These are phyloP conservation scores for Caenorhabditis sinica DNA, from an alignment of 2,888 invertebrate genomes.

Conservation along the genomic window DNA sequence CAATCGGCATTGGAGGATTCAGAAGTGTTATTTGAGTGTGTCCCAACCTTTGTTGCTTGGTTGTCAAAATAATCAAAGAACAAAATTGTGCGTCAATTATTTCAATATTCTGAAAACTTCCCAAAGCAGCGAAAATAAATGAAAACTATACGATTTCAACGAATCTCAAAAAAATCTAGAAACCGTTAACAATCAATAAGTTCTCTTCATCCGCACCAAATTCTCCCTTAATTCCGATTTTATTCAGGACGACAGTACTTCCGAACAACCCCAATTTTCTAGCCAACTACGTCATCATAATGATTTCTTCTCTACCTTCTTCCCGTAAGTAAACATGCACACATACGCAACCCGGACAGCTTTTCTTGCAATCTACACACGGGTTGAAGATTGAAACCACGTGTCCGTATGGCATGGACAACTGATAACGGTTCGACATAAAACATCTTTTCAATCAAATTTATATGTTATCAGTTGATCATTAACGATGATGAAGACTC, in stretches of 20 bases:
- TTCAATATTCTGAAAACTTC: too few species aligned
- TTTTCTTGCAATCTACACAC: constrained; percentile 41
- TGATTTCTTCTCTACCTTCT: not conserved
- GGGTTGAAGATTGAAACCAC: constrained; percentile 28
- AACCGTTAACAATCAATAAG: too few species aligned
- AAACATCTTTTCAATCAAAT: not conserved
- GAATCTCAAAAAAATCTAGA: too few species aligned
- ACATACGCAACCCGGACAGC: constrained; percentile 43
- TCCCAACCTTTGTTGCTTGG: too few species aligned
- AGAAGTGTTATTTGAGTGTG: too few species aligned
- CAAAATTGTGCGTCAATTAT: too few species aligned
- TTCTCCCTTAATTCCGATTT: too few species aligned
- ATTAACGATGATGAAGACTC: constrained; percentile 34
- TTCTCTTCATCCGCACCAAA: too few species aligned
- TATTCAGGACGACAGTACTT: not conserved
- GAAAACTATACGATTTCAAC: too few species aligned
- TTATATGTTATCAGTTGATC: constrained; percentile 45
- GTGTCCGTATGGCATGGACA: constrained; percentile 21
- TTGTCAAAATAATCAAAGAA: too few species aligned
- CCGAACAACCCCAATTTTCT: not conserved
- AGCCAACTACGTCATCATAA: not conserved
- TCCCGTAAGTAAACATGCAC: constrained; percentile 13
- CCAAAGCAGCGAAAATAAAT: too few species aligned
- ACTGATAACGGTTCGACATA: constrained; percentile 46
- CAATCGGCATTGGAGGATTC: too few species aligned